A percentile compares a stretch with the other conserved stretches of the same genome.
These are phyloP conservation scores for Tapirus indicus DNA, from an alignment of 2,797 vertebrate genomes.

Conservation along the genomic window DNA sequence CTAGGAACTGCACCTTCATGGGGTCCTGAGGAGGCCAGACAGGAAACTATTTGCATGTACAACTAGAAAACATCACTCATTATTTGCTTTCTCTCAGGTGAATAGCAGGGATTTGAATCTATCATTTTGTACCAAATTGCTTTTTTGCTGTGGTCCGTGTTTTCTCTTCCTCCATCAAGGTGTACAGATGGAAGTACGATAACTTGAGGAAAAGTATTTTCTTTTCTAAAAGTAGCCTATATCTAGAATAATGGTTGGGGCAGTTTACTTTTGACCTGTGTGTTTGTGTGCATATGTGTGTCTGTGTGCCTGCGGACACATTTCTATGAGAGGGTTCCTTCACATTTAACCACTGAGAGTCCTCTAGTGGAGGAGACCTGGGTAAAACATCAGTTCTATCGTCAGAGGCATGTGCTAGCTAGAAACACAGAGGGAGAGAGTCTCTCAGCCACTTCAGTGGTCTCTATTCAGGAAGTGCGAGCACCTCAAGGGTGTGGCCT, in stretches of 20 bases:
- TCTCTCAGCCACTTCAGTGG: background rate
- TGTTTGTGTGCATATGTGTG: background rate
- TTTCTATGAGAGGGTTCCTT: background rate
- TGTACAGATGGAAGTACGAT: background rate
- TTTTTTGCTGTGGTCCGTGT: background rate
- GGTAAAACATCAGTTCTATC: background rate
- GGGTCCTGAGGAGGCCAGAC: background rate
- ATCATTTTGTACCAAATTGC: background rate
- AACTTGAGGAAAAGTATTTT: background rate
- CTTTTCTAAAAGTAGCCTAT: background rate
- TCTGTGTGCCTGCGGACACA: background rate
- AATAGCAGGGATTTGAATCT: background rate
- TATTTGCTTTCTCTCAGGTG: slow-evolving; percentile 9
- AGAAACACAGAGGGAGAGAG: background rate
- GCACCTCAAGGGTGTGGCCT: background rate
- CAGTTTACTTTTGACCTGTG: background rate
- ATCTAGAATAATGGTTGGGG: background rate
- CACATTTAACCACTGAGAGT: background rate
- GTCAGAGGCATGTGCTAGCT: background rate
- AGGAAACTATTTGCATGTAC: background rate
- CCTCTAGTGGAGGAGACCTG: background rate
- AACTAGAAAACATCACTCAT: background rate
- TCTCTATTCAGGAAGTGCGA: background rate
- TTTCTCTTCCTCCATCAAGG: background rate
- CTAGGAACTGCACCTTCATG: background rate